phyloP scores from a whole-genome alignment of 2,797 vertebrate species.

The Nyctibius grandis region DNA sequence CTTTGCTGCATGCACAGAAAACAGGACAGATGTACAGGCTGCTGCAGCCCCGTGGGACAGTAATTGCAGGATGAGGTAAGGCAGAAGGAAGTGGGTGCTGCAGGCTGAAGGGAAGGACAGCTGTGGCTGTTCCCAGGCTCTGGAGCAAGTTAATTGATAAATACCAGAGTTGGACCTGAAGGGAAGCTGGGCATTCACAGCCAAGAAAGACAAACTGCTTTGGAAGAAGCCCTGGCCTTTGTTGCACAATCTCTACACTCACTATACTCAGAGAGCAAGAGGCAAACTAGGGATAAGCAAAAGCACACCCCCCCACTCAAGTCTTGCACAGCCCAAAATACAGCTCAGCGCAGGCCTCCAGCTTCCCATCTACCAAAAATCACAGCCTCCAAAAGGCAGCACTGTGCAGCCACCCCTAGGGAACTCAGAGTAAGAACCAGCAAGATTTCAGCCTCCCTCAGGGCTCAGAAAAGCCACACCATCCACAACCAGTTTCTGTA shows the following conservation, averaged over 20 bases:
- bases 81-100: slow-evolving; percentile 48
- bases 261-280: not conserved
- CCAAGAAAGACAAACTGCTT: not conserved
- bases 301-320: not conserved
- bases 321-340: not conserved
- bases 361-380: not conserved
- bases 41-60: not conserved
- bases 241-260: slow-evolving; percentile 13
- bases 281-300: not conserved
- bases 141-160: slow-evolving; percentile 7
- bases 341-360: not conserved
- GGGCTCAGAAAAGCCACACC: not conserved
- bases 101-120: not conserved
- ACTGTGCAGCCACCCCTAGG: not conserved
- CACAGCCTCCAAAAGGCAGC: not conserved
- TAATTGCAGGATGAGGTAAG: not conserved
- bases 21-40: not conserved
- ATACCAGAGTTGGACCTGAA: not conserved
- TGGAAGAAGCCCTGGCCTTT: not conserved
- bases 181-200: slow-evolving; percentile 5
- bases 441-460: not conserved
- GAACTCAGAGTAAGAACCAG: fast-evolving
- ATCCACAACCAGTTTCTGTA: not conserved
- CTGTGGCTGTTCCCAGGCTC: slow-evolving; percentile 3
- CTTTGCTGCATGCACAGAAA: not conserved